phyloP scores from a whole-genome alignment of 92 coral and sea anemone genomes.

The Phenganax stokvisi region DNA sequence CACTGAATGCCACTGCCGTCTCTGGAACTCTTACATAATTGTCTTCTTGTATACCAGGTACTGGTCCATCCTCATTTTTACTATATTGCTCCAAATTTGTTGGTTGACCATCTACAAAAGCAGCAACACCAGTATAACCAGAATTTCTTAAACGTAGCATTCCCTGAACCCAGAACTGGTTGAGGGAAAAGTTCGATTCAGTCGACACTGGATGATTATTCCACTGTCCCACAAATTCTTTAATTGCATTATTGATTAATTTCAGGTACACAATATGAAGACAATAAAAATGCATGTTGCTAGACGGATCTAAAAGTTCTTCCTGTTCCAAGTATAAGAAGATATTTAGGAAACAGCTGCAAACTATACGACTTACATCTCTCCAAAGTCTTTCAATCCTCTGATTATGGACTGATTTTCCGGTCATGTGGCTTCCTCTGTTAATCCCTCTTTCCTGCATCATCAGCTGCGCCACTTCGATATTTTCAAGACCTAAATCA shows the following conservation, averaged over 20 bases:
- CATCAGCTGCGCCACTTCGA: constrained; percentile 39
- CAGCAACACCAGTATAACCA: constrained; percentile 8
- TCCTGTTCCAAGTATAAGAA: constrained; percentile 46
- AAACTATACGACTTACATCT: constrained; percentile 41
- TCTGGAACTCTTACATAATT: neutral
- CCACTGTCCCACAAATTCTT: constrained; percentile 45
- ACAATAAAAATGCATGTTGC: constrained; percentile 44
- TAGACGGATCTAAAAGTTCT: constrained; percentile 34
- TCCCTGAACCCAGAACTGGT: constrained; percentile 47
- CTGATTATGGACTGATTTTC: constrained; percentile 49
- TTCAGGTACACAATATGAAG: constrained; percentile 41
- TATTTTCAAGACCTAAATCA: constrained; percentile 56
- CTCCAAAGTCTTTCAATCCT: constrained; percentile 49
- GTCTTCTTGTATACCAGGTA: neutral
- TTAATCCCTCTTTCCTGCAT: constrained; percentile 43
- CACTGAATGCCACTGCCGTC: neutral
- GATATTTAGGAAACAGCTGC: constrained; percentile 32
- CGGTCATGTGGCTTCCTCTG: constrained; percentile 51
- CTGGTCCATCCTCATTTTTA: neutral
- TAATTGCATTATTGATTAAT: constrained; percentile 42
- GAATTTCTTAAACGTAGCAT: constrained; percentile 31
- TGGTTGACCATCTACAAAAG: neutral
- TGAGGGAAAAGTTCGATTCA: constrained; percentile 36
- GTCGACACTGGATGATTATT: constrained; percentile 49
- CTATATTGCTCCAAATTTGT: neutral